Evolutionary conservation across 2,113 vertebrate genomes (phyloP).

Genomic region (Pterophyllum scalare): DNA sequence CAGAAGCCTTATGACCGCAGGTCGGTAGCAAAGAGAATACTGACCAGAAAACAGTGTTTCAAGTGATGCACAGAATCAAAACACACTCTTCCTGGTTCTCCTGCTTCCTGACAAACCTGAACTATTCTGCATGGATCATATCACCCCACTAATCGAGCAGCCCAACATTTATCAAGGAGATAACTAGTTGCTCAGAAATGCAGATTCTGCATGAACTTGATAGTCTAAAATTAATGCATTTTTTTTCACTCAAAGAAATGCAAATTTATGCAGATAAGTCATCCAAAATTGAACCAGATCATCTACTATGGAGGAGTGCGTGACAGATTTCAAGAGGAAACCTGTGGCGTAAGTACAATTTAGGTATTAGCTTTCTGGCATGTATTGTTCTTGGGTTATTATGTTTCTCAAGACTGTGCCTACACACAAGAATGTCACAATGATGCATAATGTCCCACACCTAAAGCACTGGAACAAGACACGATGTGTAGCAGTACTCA

Average conservation of each 20-base stretch:
- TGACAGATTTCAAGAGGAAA: constrained; percentile 26
- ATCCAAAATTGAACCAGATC: constrained; percentile 52
- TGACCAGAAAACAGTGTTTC: constrained; percentile 22
- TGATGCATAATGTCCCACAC: constrained; percentile 19
- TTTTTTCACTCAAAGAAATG: constrained; percentile 35
- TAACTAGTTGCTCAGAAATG: background rate
- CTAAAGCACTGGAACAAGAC: constrained; percentile 17
- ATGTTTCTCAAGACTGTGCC: constrained; percentile 39
- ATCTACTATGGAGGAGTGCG: constrained; percentile 24
- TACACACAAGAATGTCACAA: constrained; percentile 33
- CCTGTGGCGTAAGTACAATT: constrained; percentile 24
- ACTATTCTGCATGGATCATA: constrained; percentile 23
- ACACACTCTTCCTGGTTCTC: constrained; percentile 2
- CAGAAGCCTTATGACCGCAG: constrained; percentile 28
- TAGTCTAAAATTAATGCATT: constrained; percentile 28
- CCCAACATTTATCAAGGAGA: constrained; percentile 11
- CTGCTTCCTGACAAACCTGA: constrained; percentile 22
- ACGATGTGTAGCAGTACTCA: background rate
- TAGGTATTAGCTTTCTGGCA: constrained; percentile 44
- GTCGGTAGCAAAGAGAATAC: constrained; percentile 25
- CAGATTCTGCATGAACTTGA: background rate
- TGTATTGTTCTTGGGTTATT: constrained; percentile 48
- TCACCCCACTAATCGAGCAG: constrained; percentile 19
- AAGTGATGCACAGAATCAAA: constrained; percentile 35
- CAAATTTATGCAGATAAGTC: constrained; percentile 32